phyloP scores from a whole-genome alignment of 2,888 invertebrate genomes.

The Brassicogethes aeneus region DNA sequence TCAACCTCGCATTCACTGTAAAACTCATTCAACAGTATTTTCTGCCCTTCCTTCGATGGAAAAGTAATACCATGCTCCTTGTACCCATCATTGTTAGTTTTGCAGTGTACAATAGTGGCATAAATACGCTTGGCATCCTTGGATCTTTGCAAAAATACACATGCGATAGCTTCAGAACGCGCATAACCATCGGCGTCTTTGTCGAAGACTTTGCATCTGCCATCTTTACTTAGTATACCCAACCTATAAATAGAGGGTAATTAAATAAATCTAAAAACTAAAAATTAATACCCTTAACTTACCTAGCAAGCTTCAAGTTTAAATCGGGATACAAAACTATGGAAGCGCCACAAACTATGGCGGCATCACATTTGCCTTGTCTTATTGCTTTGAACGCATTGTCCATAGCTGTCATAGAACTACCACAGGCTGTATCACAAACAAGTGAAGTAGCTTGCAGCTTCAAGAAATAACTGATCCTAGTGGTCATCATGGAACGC shows the following conservation, averaged over 20 bases:
- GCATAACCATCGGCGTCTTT: constrained; percentile 71
- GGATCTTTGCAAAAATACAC: constrained; percentile 61
- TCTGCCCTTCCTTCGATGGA: constrained; percentile 48
- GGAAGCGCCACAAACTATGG: constrained; percentile 82
- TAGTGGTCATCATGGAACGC: constrained; percentile 84
- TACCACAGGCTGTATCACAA: constrained; percentile 92
- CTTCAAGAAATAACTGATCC: constrained; percentile 82
- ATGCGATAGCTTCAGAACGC: constrained; percentile 69
- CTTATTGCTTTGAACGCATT: constrained; percentile 69
- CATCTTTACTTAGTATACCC: constrained; percentile 74
- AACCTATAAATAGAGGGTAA: no score
- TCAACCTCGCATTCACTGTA: constrained; percentile 60
- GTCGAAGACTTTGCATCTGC: constrained; percentile 87
- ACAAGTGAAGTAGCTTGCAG: constrained; percentile 82
- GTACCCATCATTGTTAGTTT: constrained; percentile 31
- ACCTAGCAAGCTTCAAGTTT: constrained; percentile 78
- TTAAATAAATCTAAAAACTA: no score
- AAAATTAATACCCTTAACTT: constrained; percentile 15
- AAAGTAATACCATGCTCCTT: constrained; percentile 31
- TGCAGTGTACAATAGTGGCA: constrained; percentile 36
- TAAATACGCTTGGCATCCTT: constrained; percentile 44
- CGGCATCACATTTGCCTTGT: constrained; percentile 76
- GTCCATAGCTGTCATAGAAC: constrained; percentile 80
- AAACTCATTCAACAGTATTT: constrained; percentile 50
- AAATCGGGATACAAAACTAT: constrained; percentile 80